Evolutionary conservation across 2,888 invertebrate genomes (phyloP).

Genomic region (Calephelis perditalis): DNA sequence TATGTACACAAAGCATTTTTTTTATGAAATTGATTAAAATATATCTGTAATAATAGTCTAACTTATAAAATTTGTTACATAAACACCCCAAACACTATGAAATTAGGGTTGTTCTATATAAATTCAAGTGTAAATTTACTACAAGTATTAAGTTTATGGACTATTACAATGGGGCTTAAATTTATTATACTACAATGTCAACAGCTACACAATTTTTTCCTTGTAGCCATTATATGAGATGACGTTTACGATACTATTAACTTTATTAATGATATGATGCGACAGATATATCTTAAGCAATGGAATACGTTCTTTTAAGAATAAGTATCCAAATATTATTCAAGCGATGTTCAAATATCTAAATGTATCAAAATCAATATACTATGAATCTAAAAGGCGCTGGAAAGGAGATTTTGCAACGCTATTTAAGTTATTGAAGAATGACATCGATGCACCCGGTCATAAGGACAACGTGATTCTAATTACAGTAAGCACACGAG

Average conservation of each 20-base stretch:
- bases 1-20: slow-evolving; percentile 55
- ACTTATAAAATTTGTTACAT: not conserved
- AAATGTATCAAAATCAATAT: slow-evolving; percentile 29
- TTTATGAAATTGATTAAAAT: slow-evolving; percentile 44
- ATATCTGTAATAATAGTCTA: slow-evolving; percentile 30
- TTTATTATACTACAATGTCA: too few species aligned
- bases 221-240: slow-evolving; percentile 12
- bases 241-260: slow-evolving; percentile 10
- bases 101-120: not conserved
- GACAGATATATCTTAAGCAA: slow-evolving; percentile 33
- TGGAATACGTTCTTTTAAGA: slow-evolving; percentile 10
- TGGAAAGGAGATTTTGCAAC: slow-evolving; percentile 54
- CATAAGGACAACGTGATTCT: slow-evolving; percentile 56
- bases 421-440: slow-evolving; percentile 56
- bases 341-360: slow-evolving; percentile 14
- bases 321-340: slow-evolving; percentile 11
- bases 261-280: slow-evolving; percentile 13
- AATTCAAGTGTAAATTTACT: too few species aligned
- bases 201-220: not conserved
- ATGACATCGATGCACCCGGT: slow-evolving; percentile 65
- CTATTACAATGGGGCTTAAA: too few species aligned
- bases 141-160: too few species aligned
- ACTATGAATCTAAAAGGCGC: slow-evolving; percentile 34
- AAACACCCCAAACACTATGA: slow-evolving; percentile 1
- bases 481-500: slow-evolving; percentile 37